A percentile compares a stretch with the other conserved stretches of the same genome.
Evolutionary conservation across 1,140 invertebrate species (phyloP).

Genomic region (Metaphire vulgaris): DNA sequence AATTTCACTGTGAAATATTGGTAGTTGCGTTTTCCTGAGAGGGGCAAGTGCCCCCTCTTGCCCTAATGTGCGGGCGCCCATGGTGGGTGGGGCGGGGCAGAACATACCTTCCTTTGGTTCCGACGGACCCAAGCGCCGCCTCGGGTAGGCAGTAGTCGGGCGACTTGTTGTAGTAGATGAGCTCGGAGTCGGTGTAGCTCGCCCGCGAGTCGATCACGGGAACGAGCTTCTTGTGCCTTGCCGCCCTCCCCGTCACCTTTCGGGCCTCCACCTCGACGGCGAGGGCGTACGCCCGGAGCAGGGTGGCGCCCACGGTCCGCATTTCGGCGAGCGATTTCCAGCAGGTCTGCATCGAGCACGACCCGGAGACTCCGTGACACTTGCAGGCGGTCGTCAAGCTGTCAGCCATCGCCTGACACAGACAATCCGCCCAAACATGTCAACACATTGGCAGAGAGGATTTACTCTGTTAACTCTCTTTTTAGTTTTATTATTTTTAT

Average conservation of each 20-base stretch:
- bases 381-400: conserved; percentile 60
- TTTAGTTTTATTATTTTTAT: too few relatives aligned
- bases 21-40: too few relatives aligned
- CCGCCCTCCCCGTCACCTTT: conserved; percentile 30
- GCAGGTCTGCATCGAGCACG: conserved; percentile 84
- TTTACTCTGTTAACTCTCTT: too few relatives aligned
- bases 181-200: conserved; percentile 53
- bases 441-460: too few relatives aligned
- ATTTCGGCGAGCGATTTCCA: conserved; percentile 70
- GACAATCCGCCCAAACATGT: too few relatives aligned
- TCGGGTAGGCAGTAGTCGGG: conserved; percentile 86
- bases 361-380: conserved; percentile 88
- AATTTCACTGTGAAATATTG: too few relatives aligned
- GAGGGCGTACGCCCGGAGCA: conserved; percentile 18
- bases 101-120: conserved; percentile 61
- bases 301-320: conserved; percentile 58
- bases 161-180: conserved; percentile 81
- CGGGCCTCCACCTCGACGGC: conserved; percentile 21
- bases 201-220: conserved; percentile 30
- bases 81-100: too few relatives aligned
- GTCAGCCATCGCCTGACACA: conserved; percentile 42
- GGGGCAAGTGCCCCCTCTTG: too few relatives aligned
- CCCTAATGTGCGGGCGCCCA: too few relatives aligned
- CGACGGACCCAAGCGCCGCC: conserved; percentile 65
- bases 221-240: conserved; percentile 52